Conservation (phyloP, 2,113 vertebrate species). For the Calcarius ornatus region DNA sequence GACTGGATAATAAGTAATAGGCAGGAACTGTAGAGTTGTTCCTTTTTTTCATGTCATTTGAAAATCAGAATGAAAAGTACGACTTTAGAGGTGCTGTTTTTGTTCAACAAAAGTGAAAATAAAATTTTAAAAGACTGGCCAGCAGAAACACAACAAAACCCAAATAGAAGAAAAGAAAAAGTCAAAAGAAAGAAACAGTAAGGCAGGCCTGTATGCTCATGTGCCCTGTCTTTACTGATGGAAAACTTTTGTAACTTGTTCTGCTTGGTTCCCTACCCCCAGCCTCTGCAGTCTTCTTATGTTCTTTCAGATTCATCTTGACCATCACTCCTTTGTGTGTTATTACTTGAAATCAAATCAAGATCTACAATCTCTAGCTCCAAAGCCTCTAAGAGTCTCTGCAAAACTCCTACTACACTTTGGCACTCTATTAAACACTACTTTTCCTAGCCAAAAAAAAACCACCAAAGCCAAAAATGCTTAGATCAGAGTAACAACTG, state of each 20-base stretch:
- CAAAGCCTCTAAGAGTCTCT: neutral
- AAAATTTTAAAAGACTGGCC: neutral
- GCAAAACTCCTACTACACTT: neutral
- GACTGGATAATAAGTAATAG: neutral
- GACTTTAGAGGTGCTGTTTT: neutral
- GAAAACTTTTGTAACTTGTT: neutral
- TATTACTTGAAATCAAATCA: neutral
- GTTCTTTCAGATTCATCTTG: neutral
- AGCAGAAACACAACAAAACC: neutral
- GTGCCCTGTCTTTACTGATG: neutral
- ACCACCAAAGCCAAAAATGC: neutral
- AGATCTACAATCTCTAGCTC: neutral
- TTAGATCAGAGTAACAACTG: neutral
- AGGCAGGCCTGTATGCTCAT: rapidly evolving
- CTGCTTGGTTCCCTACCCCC: neutral
- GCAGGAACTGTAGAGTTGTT: neutral
- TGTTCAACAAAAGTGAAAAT: neutral
- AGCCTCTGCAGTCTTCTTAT: neutral
- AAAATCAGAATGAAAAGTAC: neutral
- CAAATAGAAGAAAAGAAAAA: neutral
- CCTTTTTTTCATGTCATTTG: neutral
- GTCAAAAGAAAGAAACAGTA: neutral
- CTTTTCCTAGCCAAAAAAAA: neutral
- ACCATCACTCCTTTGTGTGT: neutral
- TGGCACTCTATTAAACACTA: neutral